A percentile compares a stretch with the other conserved stretches of the same genome.
Evolutionary conservation across 2,888 invertebrate species (phyloP).

Genomic region (Carabus problematicus): DNA sequence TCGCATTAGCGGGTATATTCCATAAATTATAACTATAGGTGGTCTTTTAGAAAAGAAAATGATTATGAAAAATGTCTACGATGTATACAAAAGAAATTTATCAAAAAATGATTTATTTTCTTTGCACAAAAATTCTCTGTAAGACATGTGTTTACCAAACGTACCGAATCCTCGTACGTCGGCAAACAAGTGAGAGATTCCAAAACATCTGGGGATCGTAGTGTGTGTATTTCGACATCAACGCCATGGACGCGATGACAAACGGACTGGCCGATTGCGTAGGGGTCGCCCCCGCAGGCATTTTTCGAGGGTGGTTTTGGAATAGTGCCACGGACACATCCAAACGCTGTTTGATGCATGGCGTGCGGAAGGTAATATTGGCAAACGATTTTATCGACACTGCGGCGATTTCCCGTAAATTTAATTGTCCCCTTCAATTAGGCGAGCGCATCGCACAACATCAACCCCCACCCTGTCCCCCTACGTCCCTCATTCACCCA

Average conservation of each 20-base stretch:
- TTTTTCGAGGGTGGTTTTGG: slow-evolving; percentile 18
- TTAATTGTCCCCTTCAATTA: slow-evolving; percentile 42
- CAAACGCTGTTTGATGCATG: slow-evolving; percentile 23
- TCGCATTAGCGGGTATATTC: too few species aligned
- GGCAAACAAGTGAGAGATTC: slow-evolving; percentile 35
- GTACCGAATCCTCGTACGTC: slow-evolving; percentile 1
- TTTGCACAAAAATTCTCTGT: slow-evolving; percentile 8
- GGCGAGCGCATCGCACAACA: slow-evolving; percentile 6
- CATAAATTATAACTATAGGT: too few species aligned
- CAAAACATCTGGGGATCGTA: slow-evolving; percentile 35
- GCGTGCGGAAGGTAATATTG: slow-evolving; percentile 37
- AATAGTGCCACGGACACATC: slow-evolving; percentile 7
- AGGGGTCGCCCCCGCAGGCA: not conserved
- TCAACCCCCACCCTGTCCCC: not conserved
- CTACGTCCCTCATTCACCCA: not conserved
- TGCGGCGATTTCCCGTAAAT: slow-evolving; percentile 35
- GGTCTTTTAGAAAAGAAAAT: too few species aligned
- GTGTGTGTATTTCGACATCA: slow-evolving; percentile 4
- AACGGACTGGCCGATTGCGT: slow-evolving; percentile 11
- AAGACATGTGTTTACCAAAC: slow-evolving; percentile 20
- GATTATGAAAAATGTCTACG: too few species aligned
- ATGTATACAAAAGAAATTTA: too few species aligned
- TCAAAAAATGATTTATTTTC: too few species aligned
- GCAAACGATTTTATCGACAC: slow-evolving; percentile 35
- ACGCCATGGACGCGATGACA: not conserved